phyloP scores from a whole-genome alignment of 2,797 vertebrate species.

The Thunnus albacares region DNA sequence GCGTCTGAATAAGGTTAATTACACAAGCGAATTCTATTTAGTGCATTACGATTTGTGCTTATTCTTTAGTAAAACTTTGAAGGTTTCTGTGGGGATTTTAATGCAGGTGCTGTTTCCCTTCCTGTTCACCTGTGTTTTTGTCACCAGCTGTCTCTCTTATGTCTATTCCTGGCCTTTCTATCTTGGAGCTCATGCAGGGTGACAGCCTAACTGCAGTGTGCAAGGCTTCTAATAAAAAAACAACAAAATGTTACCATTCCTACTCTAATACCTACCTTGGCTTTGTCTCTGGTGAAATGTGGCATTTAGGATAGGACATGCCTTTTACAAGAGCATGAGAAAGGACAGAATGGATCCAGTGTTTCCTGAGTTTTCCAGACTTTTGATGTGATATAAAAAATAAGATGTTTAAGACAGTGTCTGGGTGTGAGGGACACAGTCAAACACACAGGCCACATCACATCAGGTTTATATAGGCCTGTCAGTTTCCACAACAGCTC shows the following conservation, averaged over 20 bases:
- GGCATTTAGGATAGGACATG: slow-evolving; percentile 63
- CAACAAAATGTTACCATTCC: slow-evolving; percentile 56
- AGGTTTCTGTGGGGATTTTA: slow-evolving; percentile 46
- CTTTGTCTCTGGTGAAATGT: slow-evolving; percentile 50
- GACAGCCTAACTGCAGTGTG: slow-evolving; percentile 78
- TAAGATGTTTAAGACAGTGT: background rate
- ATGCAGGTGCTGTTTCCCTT: slow-evolving; percentile 55
- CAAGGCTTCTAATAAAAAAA: slow-evolving; percentile 41
- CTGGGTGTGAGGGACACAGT: background rate
- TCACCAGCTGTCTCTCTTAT: slow-evolving; percentile 46
- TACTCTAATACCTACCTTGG: slow-evolving; percentile 31
- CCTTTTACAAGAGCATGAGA: slow-evolving; percentile 41
- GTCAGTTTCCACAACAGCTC: background rate
- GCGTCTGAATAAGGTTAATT: too few relatives aligned
- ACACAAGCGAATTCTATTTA: background rate
- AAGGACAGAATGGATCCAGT: background rate
- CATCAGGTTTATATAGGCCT: background rate
- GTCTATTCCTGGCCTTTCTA: slow-evolving; percentile 72
- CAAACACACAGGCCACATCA: background rate
- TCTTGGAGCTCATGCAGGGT: slow-evolving; percentile 59
- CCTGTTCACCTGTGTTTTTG: slow-evolving; percentile 29
- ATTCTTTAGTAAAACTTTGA: slow-evolving; percentile 10
- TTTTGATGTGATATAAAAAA: slow-evolving; percentile 21
- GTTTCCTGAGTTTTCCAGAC: slow-evolving; percentile 12
- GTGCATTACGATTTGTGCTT: too few relatives aligned